Base-by-base conservation (phyloP, 2,113 vertebrate genomes). In the Nothocercus julius region DNA sequence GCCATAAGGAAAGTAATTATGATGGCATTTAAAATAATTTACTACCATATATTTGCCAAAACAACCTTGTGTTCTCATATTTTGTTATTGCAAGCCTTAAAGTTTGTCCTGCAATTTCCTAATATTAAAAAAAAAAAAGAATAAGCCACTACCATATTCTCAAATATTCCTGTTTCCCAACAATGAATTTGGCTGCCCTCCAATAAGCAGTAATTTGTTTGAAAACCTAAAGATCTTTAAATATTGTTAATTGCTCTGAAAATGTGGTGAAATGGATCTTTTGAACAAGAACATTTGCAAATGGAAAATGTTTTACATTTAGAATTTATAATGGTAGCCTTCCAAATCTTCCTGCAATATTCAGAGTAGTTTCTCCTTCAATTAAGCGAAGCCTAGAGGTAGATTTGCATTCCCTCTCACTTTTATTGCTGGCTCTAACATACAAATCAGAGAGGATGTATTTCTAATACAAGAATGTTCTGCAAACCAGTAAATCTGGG, bases 381-480 rank as follows among this genome's bases (percentile, higher is more conserved):
- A 77, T 92, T 90, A 95, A 93, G 74, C 58, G 93, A 78, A 94
- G 76, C 83, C 79, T 80, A 62, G 68, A 87, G 53, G 68, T 49
- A 73, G 89, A 72, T 90, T 89, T 92, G 74, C 70, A 79, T 62
- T 89, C 78, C 90, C 69, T 82, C 90, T 96, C 81, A 90, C 87
- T 63, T 92, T 80, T 89, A 54, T 77, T 84, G 83, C 96, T 92
- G 86, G 93, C 87, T 92, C 94, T 89, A 92, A 38, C 82, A 73
- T 67, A 75, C 69, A 68, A 95, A 91, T 93, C 90, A 86, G 72
- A 94, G 94, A 92, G 96, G 95, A 96, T 97, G 80, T 88, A 96
- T 96, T 97, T 96, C 96, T 97, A 95, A 97, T 92, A 82, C 91
- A 96, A 86, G 90, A 97, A 97, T 97, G 96, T 97, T 98, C 95